Conservation (phyloP, 64 coral and sea anemone species). For the Trachythela sp. region DNA sequence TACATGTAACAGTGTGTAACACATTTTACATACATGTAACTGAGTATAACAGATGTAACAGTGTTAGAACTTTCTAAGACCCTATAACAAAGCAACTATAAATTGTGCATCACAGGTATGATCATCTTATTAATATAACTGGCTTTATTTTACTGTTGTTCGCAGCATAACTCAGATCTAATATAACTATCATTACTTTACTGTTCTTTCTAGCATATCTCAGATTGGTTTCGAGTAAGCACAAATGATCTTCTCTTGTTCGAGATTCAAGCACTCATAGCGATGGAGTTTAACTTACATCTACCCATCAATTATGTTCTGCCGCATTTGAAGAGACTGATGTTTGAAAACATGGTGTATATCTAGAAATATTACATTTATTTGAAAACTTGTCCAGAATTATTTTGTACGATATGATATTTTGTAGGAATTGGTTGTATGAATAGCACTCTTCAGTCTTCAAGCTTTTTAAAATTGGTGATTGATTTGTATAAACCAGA, state of each 20-base stretch:
- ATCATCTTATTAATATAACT: background rate
- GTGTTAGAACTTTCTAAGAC: too few species aligned
- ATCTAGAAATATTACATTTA: too few species aligned
- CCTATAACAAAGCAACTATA: too few species aligned
- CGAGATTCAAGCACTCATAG: conserved; percentile 90
- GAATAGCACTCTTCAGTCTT: too few species aligned
- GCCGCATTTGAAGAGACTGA: conserved; percentile 75
- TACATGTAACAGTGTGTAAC: too few species aligned
- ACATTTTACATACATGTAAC: too few species aligned
- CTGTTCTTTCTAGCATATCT: conserved; percentile 59
- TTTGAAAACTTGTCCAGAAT: background rate
- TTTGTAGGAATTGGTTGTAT: too few species aligned
- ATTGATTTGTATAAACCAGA: too few species aligned
- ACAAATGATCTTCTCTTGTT: conserved; percentile 68
- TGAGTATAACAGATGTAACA: too few species aligned
- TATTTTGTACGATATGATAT: too few species aligned
- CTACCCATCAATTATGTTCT: conserved; percentile 70
- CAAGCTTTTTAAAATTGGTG: too few species aligned
- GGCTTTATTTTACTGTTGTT: background rate
- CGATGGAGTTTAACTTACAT: conserved; percentile 88
- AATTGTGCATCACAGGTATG: too few species aligned
- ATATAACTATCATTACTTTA: background rate
- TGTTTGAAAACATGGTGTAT: conserved; percentile 1
- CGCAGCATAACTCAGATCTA: background rate
- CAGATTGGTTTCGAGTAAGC: conserved; percentile 73